Conservation (phyloP, 1,140 invertebrate species). For the Drosophila simulans region DNA sequence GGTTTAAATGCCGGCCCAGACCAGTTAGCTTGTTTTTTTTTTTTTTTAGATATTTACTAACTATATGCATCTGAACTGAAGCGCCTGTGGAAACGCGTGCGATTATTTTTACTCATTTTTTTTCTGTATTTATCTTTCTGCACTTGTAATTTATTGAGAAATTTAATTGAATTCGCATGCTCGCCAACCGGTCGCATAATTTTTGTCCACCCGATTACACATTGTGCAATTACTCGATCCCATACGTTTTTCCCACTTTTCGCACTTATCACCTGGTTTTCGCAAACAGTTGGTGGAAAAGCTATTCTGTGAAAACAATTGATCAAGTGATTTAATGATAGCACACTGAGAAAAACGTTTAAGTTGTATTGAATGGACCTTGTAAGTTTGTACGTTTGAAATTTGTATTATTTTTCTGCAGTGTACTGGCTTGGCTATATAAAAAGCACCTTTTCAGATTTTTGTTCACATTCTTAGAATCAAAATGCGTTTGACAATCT, state of each 20-base stretch:
- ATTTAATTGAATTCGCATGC: slow-evolving; percentile 79
- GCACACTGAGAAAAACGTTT: neutral
- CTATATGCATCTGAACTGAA: slow-evolving; percentile 62
- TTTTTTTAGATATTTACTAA: slow-evolving; percentile 21
- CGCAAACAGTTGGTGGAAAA: slow-evolving; percentile 12
- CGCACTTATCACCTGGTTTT: neutral
- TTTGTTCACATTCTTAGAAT: neutral
- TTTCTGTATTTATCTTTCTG: slow-evolving; percentile 39
- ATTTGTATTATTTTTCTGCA: neutral
- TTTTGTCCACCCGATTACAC: slow-evolving; percentile 53
- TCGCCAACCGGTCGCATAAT: slow-evolving; percentile 60
- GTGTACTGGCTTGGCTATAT: neutral
- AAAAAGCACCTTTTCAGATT: neutral
- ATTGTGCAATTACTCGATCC: slow-evolving; percentile 38
- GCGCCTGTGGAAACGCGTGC: slow-evolving; percentile 39
- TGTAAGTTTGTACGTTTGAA: neutral
- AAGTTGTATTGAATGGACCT: neutral
- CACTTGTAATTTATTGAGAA: slow-evolving; percentile 78
- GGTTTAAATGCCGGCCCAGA: slow-evolving; percentile 61
- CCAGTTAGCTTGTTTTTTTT: slow-evolving; percentile 53
- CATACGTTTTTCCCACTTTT: slow-evolving; percentile 15
- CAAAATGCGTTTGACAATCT: neutral
- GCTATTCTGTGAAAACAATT: slow-evolving; percentile 1
- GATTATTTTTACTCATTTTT: slow-evolving; percentile 40
- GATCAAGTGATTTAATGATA: slow-evolving; percentile 8